Conservation (phyloP, 2,113 vertebrate genomes). For the Scartelaos histophorus region DNA sequence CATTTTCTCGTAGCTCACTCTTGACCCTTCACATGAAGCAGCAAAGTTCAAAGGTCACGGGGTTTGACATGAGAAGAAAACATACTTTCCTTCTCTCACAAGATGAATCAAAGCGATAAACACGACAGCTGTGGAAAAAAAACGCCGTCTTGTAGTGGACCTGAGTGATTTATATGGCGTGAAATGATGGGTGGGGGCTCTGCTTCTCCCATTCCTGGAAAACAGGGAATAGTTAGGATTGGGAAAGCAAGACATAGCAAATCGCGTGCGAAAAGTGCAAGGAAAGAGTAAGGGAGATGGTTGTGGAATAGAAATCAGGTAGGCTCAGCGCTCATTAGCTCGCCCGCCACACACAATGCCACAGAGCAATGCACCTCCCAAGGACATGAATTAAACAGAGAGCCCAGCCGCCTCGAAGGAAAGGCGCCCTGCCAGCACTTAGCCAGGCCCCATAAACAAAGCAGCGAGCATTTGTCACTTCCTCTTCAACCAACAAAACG, state of each 20-base stretch:
- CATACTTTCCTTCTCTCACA: slow-evolving; percentile 34
- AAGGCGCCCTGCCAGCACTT: slow-evolving; percentile 66
- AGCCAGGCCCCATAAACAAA: slow-evolving; percentile 71
- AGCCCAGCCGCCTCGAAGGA: slow-evolving; percentile 61
- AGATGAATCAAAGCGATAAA: slow-evolving; percentile 67
- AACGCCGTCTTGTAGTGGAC: slow-evolving; percentile 61
- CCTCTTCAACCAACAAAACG: slow-evolving; percentile 68
- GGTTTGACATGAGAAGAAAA: slow-evolving; percentile 25
- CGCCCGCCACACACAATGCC: slow-evolving; percentile 58
- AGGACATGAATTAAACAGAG: slow-evolving; percentile 75
- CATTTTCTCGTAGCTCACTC: slow-evolving; percentile 27
- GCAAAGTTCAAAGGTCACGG: neutral
- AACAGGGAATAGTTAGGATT: slow-evolving; percentile 12
- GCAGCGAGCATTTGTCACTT: slow-evolving; percentile 71
- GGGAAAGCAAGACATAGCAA: slow-evolving; percentile 23
- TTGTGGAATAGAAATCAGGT: slow-evolving; percentile 56
- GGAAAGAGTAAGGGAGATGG: slow-evolving; percentile 24
- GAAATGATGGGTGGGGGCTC: slow-evolving; percentile 32
- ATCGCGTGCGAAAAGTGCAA: slow-evolving; percentile 20
- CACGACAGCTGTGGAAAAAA: slow-evolving; percentile 50
- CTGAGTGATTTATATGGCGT: slow-evolving; percentile 60
- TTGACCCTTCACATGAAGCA: slow-evolving; percentile 24
- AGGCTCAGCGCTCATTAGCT: slow-evolving; percentile 68
- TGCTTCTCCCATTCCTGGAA: slow-evolving; percentile 22
- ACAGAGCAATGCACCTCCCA: slow-evolving; percentile 61